These are phyloP conservation scores for Hystrix cristata DNA, from an alignment of 2,113 vertebrate genomes.

Conservation along the genomic window DNA sequence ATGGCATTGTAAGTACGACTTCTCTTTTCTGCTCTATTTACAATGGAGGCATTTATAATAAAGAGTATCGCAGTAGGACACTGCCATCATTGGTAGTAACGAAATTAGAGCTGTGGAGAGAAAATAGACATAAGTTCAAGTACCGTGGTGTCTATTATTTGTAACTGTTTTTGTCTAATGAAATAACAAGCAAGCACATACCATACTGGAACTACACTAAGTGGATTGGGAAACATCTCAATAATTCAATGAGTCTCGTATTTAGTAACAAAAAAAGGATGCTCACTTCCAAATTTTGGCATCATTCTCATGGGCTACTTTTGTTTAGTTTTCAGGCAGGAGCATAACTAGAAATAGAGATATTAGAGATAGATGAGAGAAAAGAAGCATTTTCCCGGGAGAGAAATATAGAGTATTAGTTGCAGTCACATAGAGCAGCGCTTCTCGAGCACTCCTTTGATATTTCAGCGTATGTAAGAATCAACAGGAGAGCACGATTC, in stretches of 20 bases:
- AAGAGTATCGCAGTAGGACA: conserved; percentile 86
- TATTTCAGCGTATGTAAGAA: no score
- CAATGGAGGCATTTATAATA: conserved; percentile 88
- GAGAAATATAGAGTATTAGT: not conserved
- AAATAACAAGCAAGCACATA: conserved; percentile 75
- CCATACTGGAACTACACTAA: conserved; percentile 73
- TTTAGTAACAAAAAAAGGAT: conserved; percentile 27
- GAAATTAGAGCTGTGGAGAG: conserved; percentile 86
- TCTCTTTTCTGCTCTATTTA: conserved; percentile 86
- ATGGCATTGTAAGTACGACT: conserved; percentile 83
- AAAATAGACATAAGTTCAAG: conserved; percentile 88
- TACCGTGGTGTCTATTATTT: conserved; percentile 84
- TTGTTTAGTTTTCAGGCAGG: not conserved
- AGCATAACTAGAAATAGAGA: not conserved
- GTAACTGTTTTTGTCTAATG: conserved; percentile 84
- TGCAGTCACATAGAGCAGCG: not conserved
- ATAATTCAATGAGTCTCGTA: conserved; percentile 37
- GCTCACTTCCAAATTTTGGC: conserved; percentile 64
- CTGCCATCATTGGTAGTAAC: conserved; percentile 84
- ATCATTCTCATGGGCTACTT: not conserved
- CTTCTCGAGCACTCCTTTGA: not conserved
- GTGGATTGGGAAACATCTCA: conserved; percentile 67
- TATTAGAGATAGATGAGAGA: not conserved
- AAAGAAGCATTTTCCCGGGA: not conserved
- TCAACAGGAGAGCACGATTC: not conserved